Percentiles rank a stretch among this genome's conserved stretches.
These are phyloP conservation scores for Cryptus armator DNA, from an alignment of 2,888 invertebrate species.

Conservation along the genomic window DNA sequence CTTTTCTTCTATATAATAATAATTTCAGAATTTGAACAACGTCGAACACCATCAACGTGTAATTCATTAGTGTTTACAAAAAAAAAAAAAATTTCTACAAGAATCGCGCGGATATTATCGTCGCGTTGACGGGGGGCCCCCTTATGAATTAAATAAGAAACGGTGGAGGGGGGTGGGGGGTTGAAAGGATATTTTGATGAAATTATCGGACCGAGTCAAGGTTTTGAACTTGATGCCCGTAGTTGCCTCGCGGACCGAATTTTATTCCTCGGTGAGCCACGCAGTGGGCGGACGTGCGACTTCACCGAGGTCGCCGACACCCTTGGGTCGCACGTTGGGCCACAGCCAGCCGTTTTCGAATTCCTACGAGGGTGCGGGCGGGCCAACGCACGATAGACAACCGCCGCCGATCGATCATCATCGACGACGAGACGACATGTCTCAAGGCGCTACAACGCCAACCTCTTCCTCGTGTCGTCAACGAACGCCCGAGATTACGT, in stretches of 20 bases:
- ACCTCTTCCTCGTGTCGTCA: constrained; percentile 86
- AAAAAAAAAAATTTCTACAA: too few relatives aligned
- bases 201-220: constrained; percentile 60
- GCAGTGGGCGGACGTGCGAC: constrained; percentile 88
- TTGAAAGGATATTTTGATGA: constrained; percentile 13
- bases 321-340: constrained; percentile 84
- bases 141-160: not conserved
- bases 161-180: too few relatives aligned
- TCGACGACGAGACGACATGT: constrained; percentile 86
- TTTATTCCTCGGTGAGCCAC: constrained; percentile 92
- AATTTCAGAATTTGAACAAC: constrained; percentile 72
- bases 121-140: not conserved
- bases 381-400: constrained; percentile 69
- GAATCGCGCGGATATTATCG: too few relatives aligned
- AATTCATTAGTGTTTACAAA: constrained; percentile 16
- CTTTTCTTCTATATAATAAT: constrained; percentile 45
- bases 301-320: constrained; percentile 87
- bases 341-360: constrained; percentile 81
- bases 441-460: constrained; percentile 86
- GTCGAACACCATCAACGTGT: constrained; percentile 69
- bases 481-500: constrained; percentile 86
- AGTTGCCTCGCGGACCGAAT: constrained; percentile 86
- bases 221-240: constrained; percentile 73
- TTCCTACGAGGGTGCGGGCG: constrained; percentile 72
- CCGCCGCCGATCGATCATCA: constrained; percentile 74